These are phyloP conservation scores for Phaenicophaeus curvirostris DNA, from an alignment of 2,797 vertebrate species.

Conservation along the genomic window DNA sequence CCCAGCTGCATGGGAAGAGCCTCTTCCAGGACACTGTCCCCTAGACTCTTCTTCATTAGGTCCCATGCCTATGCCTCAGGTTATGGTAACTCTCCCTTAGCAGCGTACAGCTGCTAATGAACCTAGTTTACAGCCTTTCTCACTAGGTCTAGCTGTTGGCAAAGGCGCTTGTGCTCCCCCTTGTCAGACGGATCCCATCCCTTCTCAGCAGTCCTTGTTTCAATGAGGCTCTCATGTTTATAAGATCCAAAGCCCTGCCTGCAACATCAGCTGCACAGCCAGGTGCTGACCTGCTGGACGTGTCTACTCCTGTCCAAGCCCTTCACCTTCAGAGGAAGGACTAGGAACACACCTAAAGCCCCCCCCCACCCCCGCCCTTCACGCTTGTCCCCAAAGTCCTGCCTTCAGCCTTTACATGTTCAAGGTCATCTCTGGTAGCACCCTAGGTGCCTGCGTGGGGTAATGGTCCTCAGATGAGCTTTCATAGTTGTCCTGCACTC, in stretches of 20 bases:
- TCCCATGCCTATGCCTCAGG: neutral
- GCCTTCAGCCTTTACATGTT: too few species aligned
- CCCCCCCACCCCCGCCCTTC: too few species aligned
- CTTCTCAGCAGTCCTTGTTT: neutral
- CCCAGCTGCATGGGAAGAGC: neutral
- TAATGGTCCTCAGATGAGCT: too few species aligned
- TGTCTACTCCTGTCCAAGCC: neutral
- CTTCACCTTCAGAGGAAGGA: neutral
- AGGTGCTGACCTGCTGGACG: neutral
- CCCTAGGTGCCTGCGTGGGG: too few species aligned
- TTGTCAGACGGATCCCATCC: neutral
- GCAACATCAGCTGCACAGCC: neutral
- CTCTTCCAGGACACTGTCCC: neutral
- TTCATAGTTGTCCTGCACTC: too few species aligned
- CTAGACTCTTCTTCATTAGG: neutral
- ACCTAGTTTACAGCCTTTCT: neutral
- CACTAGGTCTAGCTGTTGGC: neutral
- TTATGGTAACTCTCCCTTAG: neutral
- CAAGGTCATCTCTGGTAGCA: too few species aligned
- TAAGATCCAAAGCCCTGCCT: neutral
- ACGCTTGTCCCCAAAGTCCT: too few species aligned
- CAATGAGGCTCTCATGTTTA: rapidly evolving
- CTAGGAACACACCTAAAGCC: too few species aligned
- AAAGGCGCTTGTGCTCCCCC: neutral
- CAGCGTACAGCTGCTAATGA: neutral